Evolutionary conservation across 2,113 vertebrate genomes (phyloP).

Genomic region (Pseudopodoces humilis): DNA sequence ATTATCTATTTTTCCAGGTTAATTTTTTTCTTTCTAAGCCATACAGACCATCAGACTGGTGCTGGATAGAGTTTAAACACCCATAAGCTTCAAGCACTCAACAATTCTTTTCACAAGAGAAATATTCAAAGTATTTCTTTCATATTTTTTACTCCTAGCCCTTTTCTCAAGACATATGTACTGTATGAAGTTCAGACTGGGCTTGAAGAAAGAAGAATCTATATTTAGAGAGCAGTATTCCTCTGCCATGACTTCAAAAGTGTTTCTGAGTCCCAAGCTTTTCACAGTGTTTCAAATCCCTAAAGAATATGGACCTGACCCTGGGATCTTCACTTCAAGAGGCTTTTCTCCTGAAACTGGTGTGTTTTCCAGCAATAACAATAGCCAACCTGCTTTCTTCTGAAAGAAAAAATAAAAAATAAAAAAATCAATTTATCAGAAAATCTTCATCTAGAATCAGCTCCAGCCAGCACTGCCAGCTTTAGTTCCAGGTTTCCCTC

Average conservation of each 20-base stretch:
- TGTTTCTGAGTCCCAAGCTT: background rate
- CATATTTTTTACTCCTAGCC: background rate
- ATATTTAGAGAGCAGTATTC: background rate
- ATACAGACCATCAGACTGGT: background rate
- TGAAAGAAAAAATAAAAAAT: background rate
- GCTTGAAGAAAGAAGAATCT: background rate
- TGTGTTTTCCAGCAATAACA: background rate
- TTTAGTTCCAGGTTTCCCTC: background rate
- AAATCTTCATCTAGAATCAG: background rate
- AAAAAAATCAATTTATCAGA: background rate
- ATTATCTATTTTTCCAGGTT: background rate
- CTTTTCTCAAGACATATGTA: background rate
- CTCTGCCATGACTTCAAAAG: background rate
- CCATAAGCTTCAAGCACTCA: background rate
- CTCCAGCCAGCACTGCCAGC: background rate
- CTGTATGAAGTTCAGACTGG: background rate
- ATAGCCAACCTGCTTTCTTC: background rate
- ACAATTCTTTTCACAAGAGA: background rate
- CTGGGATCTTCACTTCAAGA: background rate
- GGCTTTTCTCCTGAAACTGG: background rate
- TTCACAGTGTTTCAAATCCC: background rate
- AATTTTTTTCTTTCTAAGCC: background rate
- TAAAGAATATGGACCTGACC: background rate
- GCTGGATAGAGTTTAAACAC: background rate
- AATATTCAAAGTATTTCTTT: background rate